Evolutionary conservation across 1,140 invertebrate species (phyloP).

Genomic region (Reticulitermes speratus): DNA sequence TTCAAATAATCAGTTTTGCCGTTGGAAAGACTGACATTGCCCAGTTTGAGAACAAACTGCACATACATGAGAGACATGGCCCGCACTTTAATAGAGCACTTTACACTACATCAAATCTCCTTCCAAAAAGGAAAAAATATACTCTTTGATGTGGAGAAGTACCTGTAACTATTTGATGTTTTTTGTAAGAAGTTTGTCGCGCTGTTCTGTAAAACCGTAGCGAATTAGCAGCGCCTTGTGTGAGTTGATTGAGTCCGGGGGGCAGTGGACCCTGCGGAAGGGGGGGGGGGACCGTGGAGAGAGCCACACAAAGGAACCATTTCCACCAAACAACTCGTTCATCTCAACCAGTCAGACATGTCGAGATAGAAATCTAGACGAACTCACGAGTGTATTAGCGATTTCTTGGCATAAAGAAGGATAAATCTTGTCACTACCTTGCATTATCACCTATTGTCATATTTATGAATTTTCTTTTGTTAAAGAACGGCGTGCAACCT

Average conservation of each 20-base stretch:
- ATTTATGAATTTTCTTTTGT: too few species aligned
- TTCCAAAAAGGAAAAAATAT: neutral
- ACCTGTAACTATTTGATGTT: constrained; percentile 16
- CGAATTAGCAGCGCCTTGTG: constrained; percentile 13
- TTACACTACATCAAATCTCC: neutral
- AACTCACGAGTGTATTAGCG: too few species aligned
- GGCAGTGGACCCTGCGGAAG: neutral
- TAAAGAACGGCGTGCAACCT: too few species aligned
- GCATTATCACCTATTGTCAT: too few species aligned
- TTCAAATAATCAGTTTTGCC: too few species aligned
- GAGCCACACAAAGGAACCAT: neutral
- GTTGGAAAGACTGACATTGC: too few species aligned
- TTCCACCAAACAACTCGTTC: neutral
- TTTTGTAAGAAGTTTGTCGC: constrained; percentile 12
- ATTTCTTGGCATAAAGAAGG: too few species aligned
- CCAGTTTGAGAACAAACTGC: neutral
- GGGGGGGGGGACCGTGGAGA: neutral
- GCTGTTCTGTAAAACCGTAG: neutral
- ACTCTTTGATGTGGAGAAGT: constrained; percentile 12
- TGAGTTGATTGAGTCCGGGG: neutral
- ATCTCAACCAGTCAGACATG: neutral
- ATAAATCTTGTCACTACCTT: too few species aligned
- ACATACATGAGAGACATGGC: neutral
- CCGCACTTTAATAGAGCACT: neutral
- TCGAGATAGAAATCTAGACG: neutral